Conservation (phyloP, 2,888 invertebrate species). For the Tenthredo mesomela region DNA sequence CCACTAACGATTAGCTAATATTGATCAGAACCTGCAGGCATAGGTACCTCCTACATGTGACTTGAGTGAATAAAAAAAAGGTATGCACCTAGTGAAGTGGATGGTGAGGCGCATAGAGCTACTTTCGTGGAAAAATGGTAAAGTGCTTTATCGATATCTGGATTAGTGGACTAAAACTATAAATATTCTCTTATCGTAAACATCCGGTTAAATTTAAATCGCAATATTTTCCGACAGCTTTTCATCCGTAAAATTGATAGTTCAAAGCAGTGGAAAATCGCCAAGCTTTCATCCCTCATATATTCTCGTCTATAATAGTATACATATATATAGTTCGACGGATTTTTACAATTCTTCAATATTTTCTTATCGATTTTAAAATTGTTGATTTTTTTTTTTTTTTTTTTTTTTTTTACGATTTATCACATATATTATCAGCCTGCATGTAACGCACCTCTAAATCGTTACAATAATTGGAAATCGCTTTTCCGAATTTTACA, state of each 20-base stretch:
- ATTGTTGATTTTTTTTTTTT: too few species aligned
- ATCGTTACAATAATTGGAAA: conserved; percentile 6
- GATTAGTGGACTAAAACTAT: conserved; percentile 1
- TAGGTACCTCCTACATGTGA: too few species aligned
- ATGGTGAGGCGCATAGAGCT: not conserved
- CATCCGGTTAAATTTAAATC: not conserved
- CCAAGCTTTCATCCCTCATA: not conserved
- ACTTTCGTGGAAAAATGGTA: not conserved
- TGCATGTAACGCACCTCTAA: too few species aligned
- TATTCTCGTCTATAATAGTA: not conserved
- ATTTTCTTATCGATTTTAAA: too few species aligned
- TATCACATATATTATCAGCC: not conserved
- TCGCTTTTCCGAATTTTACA: conserved; percentile 9
- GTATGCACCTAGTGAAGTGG: not conserved
- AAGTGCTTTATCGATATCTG: not conserved
- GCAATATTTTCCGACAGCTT: not conserved
- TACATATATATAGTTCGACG: too few species aligned
- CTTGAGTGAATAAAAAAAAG: not conserved
- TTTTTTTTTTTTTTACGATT: too few species aligned
- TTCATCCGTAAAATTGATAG: conserved; percentile 6
- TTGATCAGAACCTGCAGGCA: not conserved
- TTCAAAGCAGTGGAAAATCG: not conserved
- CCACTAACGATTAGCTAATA: not conserved
- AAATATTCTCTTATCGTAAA: conserved; percentile 15
- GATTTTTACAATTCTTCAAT: not conserved